Conservation (phyloP, 1,140 invertebrate species). For the Drosophila nikananu region DNA sequence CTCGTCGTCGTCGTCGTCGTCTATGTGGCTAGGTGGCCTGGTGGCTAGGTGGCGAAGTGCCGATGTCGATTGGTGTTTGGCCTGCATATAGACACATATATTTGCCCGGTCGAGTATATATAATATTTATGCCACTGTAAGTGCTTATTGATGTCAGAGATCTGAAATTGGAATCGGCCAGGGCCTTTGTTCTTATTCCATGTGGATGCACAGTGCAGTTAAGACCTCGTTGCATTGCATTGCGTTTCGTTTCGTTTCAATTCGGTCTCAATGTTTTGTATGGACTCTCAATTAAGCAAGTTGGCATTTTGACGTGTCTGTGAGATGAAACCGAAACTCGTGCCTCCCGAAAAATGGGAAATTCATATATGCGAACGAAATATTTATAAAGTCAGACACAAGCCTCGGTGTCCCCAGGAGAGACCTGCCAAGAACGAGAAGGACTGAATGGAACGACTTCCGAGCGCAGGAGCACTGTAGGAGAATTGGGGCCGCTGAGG, state of each 20-base stretch:
- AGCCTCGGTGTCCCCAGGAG: conserved; percentile 16
- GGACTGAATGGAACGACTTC: background rate
- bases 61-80: conserved; percentile 48
- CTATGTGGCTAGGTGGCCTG: conserved; percentile 25
- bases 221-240: conserved; percentile 35
- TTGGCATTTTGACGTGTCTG: conserved; percentile 56
- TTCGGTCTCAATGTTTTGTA: conserved; percentile 56
- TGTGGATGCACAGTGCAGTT: conserved; percentile 45
- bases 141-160: conserved; percentile 82
- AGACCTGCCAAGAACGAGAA: conserved; percentile 4
- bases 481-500: conserved; percentile 17
- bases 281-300: conserved; percentile 70
- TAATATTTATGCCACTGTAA: conserved; percentile 77
- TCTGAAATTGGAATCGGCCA: conserved; percentile 77
- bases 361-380: conserved; percentile 43
- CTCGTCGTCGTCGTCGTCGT: background rate
- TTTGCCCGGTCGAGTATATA: conserved; percentile 50
- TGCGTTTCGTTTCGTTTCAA: conserved; percentile 20
- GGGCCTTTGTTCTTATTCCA: conserved; percentile 42
- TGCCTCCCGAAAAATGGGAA: conserved; percentile 32
- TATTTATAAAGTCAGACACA: conserved; percentile 54
- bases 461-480: background rate
- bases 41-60: conserved; percentile 45
- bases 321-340: conserved; percentile 41
- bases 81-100: conserved; percentile 31